These are phyloP conservation scores for Coendou prehensilis DNA, from an alignment of 2,797 vertebrate genomes.

Conservation along the genomic window DNA sequence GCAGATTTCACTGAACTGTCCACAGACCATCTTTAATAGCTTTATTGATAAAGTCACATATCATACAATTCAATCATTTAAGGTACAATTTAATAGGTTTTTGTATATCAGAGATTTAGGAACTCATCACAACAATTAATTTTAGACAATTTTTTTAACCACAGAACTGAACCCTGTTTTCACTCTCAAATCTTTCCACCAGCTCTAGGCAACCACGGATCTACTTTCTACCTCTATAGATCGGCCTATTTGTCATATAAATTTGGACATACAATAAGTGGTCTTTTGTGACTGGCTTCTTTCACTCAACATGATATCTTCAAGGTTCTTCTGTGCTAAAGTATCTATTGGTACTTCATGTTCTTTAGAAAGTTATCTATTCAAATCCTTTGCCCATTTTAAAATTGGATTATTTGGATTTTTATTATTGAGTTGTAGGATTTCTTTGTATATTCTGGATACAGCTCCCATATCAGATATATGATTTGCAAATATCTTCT, in stretches of 20 bases:
- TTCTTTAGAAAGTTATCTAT: slow-evolving; percentile 24
- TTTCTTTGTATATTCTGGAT: neutral
- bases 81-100: neutral
- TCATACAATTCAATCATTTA: neutral
- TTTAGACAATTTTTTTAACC: slow-evolving; percentile 10
- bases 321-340: neutral
- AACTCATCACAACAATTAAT: neutral
- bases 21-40: neutral
- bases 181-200: neutral
- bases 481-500: slow-evolving; percentile 21
- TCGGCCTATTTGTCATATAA: neutral
- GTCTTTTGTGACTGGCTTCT: slow-evolving; percentile 12
- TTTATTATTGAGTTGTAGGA: neutral
- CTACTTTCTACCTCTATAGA: neutral
- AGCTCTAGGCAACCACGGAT: neutral
- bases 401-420: neutral
- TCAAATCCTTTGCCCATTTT: neutral
- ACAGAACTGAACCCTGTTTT: neutral
- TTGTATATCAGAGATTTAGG: neutral
- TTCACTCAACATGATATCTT: slow-evolving; percentile 25
- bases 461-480: neutral
- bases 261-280: neutral
- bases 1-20: neutral
- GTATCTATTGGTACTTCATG: neutral
- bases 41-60: slow-evolving; percentile 6